These are phyloP conservation scores for Eudemis profundana DNA, from an alignment of 2,888 invertebrate species.

Conservation along the genomic window DNA sequence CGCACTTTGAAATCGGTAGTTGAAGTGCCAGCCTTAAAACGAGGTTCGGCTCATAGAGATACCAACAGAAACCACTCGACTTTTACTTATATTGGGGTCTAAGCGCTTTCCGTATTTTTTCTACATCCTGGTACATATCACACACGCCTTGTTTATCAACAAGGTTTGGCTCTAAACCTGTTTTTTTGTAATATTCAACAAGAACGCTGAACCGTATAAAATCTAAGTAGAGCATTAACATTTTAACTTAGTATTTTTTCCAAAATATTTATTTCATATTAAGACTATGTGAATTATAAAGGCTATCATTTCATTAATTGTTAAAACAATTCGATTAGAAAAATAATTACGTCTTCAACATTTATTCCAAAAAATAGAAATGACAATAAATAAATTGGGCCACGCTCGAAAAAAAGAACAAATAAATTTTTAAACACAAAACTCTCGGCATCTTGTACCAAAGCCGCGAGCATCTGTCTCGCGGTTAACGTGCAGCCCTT, in stretches of 20 bases:
- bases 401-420: constrained; percentile 23
- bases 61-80: constrained; percentile 37
- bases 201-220: too few species aligned
- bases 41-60: constrained; percentile 21
- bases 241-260: too few species aligned
- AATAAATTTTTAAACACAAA: constrained; percentile 32
- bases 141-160: neutral
- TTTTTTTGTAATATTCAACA: constrained; percentile 20
- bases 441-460: constrained; percentile 36
- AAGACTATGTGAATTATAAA: too few species aligned
- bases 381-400: constrained; percentile 1
- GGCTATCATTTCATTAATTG: too few species aligned
- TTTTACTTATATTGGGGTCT: constrained; percentile 25
- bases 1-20: constrained; percentile 12
- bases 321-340: too few species aligned
- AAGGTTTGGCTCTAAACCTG: too few species aligned
- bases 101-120: constrained; percentile 18
- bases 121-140: constrained; percentile 6
- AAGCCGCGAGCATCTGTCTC: constrained; percentile 55
- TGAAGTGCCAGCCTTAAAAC: constrained; percentile 32
- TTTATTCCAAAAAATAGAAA: too few species aligned
- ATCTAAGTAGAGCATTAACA: too few species aligned
- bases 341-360: too few species aligned
- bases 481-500: constrained; percentile 54
- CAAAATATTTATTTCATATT: too few species aligned